Base-by-base conservation (phyloP, 2,113 vertebrate species). In the Rhinoderma darwinii region DNA sequence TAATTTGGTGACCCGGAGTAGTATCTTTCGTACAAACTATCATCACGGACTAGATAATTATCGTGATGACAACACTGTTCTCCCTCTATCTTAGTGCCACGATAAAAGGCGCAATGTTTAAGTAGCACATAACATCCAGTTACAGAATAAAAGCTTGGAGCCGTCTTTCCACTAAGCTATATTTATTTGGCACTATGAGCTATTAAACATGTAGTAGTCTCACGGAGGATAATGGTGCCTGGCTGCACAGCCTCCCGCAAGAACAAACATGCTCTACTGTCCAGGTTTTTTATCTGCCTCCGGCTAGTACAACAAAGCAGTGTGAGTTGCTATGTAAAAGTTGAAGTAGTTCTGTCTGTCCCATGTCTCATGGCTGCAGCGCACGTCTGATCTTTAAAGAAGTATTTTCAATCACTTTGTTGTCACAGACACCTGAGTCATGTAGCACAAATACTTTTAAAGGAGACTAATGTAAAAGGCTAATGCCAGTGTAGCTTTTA, bases 301-400 rank as follows among this genome's bases (percentile, higher is more conserved):
- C 81, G 22, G 63, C 50, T 88, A 15, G 79, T 77, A 47, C 79
- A 90, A 89, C 47, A 74, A 0, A 86, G 39, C 66, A 84, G 37
- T 78, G 44, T 54, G 32, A 70, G 54, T 54, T 18, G 88, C 17
- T 18, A 3, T 41, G 22, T 0, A 14, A 68, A 83, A 17, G 12
- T 2, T 25, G n/a, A 20, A 41, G 61, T 70, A 51, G 86, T 7
- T 27, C 59, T 35, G 25, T 56, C 54, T 39, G 15, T n/a, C 37
- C 22, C 11, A 12, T 12, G 3, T 56, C 77, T 59, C 27, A 37
- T 59, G 51, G 51, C 51, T 41, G 51, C 20, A 59, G 51, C 9
- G 22, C 10, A 14, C 30, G 3, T 10, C 51, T 61, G 20, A 37
- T 41, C 54, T 61, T 11, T 56, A 12, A 39, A n/a, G 32, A 25